Evolutionary conservation across 1,140 invertebrate genomes (phyloP), one percentile per base, ranked within the genome.

Genomic region (Drosophila nannoptera): DNA sequence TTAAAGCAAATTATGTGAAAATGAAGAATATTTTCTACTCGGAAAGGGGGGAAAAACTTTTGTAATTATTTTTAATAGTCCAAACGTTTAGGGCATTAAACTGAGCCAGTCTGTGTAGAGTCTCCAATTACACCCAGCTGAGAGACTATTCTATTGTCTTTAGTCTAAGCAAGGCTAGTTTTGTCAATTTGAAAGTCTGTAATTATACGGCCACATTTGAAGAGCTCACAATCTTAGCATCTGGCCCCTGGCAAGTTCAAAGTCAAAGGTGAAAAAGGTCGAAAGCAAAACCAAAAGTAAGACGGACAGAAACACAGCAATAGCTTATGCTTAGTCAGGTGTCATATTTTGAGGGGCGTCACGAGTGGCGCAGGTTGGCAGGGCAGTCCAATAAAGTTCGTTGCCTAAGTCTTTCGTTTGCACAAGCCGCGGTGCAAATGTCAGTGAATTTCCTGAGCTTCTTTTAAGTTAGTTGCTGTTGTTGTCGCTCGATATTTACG

Each of bases 391-490:
- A 22, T 52, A 22, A 53, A 80, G 81, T 84, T 84, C 50, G 80
- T 86, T 84, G 76, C 81, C 63, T 74, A 76, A 84, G 80, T 80
- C 81, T 59, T 77, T 84, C 67, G 75, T 83, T 83, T 78, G 75
- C 59, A 31, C 38, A 62, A 48, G 61, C 50, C 22, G 7, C 49
- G 55, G 43, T 55, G 58, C 49, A 68, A 76, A 72, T 82, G 78
- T 71, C 74, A 77, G 75, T 78, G 68, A 56, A 69, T 77, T 69
- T 76, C 61, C 63, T 35, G 73, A 35, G 42, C 22, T 56, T 59
- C 69, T 59, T 46, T 59, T 48, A 3, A 22, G 22, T 22, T 22
- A 22, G 14, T 42, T 49, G 68, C 33, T 48, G 45, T 64, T 60
- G 59, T 54, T 55, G 22, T 42, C 49, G 43, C 59, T 36, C 56